Evolutionary conservation across 92 coral and sea anemone genomes (phyloP), one percentile per base, ranked within the genome.

Genomic region (Epizoanthus ramosus): DNA sequence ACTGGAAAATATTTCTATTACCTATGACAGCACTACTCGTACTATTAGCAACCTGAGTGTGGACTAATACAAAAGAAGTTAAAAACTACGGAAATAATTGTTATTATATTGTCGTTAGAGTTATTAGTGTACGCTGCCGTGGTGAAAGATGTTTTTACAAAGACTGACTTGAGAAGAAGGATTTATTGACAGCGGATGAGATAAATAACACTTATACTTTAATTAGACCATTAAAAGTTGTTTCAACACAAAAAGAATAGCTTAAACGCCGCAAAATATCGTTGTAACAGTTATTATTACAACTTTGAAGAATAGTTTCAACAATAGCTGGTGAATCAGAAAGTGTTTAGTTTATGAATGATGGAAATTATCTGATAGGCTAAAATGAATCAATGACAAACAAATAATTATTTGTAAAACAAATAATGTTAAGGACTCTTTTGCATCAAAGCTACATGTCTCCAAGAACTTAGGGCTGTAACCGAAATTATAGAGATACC

Each of bases 101-200:
- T 35, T 35, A 35, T 35, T 35, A 35, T 35, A 4, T 35, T 35
- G 39, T 35, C n/a, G n/a, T n/a, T n/a, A n/a, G n/a, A n/a, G n/a
- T n/a, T n/a, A n/a, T n/a, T n/a, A n/a, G n/a, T n/a, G n/a, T n/a
- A n/a, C 72, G 72, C 72, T 67, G 72, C 72, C 12, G 52, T 67
- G 72, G 79, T 73, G 63, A 73, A 53, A 73, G 41, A 73, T 73
- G 79, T 73, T 73, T 73, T 63, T 73, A 73, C 79, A 73, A 73
- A 73, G 79, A 73, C 79, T 28, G 50, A 73, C 79, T 53, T 73
- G 63, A 23, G 63, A 63, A 35, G 39, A 35, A 35, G 39, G 39
- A 35, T 35, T 35, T 35, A 35, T 73, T 6, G 53, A 45, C 53
- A 45, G 53, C 53, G 53, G 13, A 45, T 45, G 53, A 45, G 64